Evolutionary conservation across 2,888 invertebrate species (phyloP).

Genomic region (Rhopalosiphum nymphaeae): DNA sequence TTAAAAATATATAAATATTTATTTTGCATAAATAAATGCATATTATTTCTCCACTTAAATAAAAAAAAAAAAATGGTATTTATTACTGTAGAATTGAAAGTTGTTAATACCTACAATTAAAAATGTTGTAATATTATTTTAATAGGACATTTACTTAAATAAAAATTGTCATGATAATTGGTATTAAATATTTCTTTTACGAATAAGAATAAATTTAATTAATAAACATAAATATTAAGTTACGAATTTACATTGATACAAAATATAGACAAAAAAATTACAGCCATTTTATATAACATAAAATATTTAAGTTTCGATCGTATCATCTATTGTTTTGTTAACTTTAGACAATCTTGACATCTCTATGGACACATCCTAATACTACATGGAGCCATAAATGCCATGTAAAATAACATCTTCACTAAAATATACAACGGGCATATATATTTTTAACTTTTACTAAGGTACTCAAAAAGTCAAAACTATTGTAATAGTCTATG

Average conservation of each 20-base stretch:
- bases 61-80: not conserved
- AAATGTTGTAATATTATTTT: not conserved
- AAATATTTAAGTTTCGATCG: not conserved
- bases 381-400: not conserved
- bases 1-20: not conserved
- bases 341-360: not conserved
- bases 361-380: not conserved
- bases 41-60: not conserved
- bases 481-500: not conserved
- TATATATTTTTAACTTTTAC: not conserved
- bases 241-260: not conserved
- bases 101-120: not conserved
- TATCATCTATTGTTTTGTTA: not conserved
- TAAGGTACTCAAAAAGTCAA: not conserved
- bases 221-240: not conserved
- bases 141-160: not conserved
- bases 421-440: not conserved
- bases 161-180: not conserved
- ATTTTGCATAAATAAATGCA: not conserved
- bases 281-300: not conserved
- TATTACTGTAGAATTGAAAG: not conserved
- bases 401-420: not conserved
- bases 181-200: not conserved
- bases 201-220: not conserved
- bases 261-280: not conserved